Conservation (phyloP, 2,888 invertebrate genomes). For the Ormyrus thymus region DNA sequence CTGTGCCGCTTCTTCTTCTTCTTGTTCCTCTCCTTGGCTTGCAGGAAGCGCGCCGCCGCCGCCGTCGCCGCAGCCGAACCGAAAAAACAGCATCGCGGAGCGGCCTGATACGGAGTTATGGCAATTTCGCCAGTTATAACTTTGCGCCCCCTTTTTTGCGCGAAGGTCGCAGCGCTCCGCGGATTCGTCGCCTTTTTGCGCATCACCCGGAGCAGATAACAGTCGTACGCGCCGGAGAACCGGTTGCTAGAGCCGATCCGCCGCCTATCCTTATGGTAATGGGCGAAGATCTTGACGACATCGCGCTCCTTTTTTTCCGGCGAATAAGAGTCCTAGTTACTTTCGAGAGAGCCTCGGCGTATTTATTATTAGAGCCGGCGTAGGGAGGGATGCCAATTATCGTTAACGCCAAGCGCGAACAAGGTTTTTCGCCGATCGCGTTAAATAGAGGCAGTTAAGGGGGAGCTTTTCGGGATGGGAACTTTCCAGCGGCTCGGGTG, state of each 20-base stretch:
- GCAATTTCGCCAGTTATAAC: background rate
- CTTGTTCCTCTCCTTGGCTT: background rate
- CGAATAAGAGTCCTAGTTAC: too few relatives aligned
- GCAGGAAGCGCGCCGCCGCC: slow-evolving; percentile 7
- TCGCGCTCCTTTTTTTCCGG: slow-evolving; percentile 12
- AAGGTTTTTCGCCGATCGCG: too few relatives aligned
- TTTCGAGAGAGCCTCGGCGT: background rate
- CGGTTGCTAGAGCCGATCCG: slow-evolving; percentile 13
- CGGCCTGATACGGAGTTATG: slow-evolving; percentile 18
- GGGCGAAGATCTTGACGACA: slow-evolving; percentile 19
- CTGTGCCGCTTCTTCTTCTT: slow-evolving; percentile 24
- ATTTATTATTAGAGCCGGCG: slow-evolving; percentile 27
- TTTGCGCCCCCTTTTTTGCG: background rate
- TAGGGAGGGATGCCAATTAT: slow-evolving; percentile 26
- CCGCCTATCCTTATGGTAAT: slow-evolving; percentile 42
- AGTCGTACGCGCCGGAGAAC: slow-evolving; percentile 1
- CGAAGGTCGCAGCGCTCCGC: background rate
- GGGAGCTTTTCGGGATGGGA: too few relatives aligned
- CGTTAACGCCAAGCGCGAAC: background rate
- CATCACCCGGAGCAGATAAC: background rate
- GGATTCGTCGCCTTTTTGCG: background rate
- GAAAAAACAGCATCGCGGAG: slow-evolving; percentile 8
- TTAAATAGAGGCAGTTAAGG: too few relatives aligned
- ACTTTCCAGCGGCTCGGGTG: too few relatives aligned
- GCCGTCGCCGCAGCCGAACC: background rate